Base-by-base conservation (phyloP, 2,888 invertebrate genomes). In the Trissolcus brochymenae region DNA sequence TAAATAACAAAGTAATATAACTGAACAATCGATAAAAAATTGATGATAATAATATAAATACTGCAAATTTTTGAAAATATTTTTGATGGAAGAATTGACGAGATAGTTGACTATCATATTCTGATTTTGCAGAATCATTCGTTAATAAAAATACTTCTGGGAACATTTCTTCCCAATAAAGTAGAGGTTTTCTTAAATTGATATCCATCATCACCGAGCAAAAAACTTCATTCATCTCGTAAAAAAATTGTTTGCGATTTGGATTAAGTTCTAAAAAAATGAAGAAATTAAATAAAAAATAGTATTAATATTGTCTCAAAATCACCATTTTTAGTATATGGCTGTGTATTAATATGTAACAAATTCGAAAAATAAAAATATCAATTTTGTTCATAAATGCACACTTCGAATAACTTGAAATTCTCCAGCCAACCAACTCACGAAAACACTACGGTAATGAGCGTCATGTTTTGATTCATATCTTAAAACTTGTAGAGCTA, bases 401-500 rank as follows among this genome's bases (percentile, higher is more conserved):
- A 21, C 79, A 82, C 85, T 82, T 81, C 68, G 80, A 54, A 87
- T 81, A 9, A 85, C 49, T 64, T 76, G 80, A 51, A 86, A 83
- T 79, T 84, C 86, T 17, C 86, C 86, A 0, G 74, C 75, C 17
- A 87, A 60, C 87, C 87, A 87, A 71, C 82, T 83, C 74, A 87
- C 74, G 59, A 86, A 78, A 4, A 82, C 67, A 60, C 78, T 76
- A n/a, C 60, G 61, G 17, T 76, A 66, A 61, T 80, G 11, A 60
- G 80, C 79, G 17, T 82, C 79, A 51, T 86, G 79, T 6, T 50
- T 17, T 17, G 55, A 17, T 11, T 78, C 80, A 50, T 68, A 73
- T 6, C 67, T 61, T 3, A 84, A 3, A 56, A 84, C 40, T 54
- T 85, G 82, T 2, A 81, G 62, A 3, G 91, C 90, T 72, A 92